Evolutionary conservation across 2,113 vertebrate species (phyloP).

Genomic region (Heliornis fulica): DNA sequence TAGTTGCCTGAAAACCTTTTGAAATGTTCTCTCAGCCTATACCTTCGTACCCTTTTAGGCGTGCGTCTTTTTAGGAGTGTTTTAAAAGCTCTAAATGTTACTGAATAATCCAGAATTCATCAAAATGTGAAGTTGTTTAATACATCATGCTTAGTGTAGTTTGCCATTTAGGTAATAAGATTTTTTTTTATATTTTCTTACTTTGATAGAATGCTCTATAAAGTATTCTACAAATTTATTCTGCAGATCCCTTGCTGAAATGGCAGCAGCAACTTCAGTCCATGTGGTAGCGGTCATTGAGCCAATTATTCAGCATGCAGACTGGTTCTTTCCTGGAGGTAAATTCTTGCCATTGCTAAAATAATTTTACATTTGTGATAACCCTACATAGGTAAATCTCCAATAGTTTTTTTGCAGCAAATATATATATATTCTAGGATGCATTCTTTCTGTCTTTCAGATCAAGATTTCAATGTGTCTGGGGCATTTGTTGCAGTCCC

Average conservation of each 20-base stretch:
- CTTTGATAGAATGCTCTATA: not conserved
- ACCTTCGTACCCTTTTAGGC: not conserved
- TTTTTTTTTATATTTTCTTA: not conserved
- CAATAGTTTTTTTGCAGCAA: not conserved
- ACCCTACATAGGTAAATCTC: not conserved
- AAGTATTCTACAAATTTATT: not conserved
- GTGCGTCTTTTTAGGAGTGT: not conserved
- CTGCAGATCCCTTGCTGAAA: slow-evolving; percentile 90
- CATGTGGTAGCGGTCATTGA: slow-evolving; percentile 95
- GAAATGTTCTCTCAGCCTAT: not conserved
- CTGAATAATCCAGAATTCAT: not conserved
- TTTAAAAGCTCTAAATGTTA: not conserved
- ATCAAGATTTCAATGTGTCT: slow-evolving; percentile 96
- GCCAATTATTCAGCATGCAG: slow-evolving; percentile 94
- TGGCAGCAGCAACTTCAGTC: slow-evolving; percentile 95
- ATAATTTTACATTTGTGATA: not conserved
- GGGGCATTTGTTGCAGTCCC: slow-evolving; percentile 87
- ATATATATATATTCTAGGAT: not conserved
- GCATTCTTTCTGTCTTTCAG: slow-evolving; percentile 60
- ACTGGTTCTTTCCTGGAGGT: slow-evolving; percentile 99
- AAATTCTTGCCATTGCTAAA: not conserved
- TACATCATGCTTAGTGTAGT: not conserved
- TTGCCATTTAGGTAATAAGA: not conserved
- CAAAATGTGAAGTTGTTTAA: not conserved
- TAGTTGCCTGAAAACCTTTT: not conserved